Evolutionary conservation across 2,888 invertebrate species (phyloP).

Genomic region (Polymixis lichenea): DNA sequence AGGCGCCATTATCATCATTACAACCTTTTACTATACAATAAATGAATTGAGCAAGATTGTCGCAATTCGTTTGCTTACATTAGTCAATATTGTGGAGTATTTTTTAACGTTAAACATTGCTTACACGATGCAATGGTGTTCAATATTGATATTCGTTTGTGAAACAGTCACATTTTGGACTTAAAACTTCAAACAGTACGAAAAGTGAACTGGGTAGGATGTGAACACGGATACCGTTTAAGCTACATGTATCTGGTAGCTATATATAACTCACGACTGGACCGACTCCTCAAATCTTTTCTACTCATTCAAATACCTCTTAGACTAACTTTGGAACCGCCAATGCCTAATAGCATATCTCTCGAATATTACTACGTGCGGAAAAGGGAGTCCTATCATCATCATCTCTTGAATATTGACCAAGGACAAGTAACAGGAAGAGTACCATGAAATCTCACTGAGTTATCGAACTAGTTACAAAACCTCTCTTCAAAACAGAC

Average conservation of each 20-base stretch:
- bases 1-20: constrained; percentile 23
- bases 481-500: background rate
- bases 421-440: background rate
- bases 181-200: background rate
- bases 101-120: constrained; percentile 12
- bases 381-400: too few species aligned
- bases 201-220: background rate
- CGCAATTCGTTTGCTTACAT: constrained; percentile 22
- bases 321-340: background rate
- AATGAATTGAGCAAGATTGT: constrained; percentile 35
- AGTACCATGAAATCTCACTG: background rate
- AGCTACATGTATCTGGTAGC: background rate
- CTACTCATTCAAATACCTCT: background rate
- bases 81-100: constrained; percentile 28
- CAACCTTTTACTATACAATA: constrained; percentile 43
- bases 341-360: background rate
- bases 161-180: background rate
- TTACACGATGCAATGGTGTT: background rate
- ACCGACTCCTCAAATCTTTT: background rate
- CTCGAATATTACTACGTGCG: background rate
- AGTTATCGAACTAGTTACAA: background rate
- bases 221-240: background rate
- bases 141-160: background rate
- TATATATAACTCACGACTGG: background rate
- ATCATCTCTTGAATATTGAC: background rate